Conservation (phyloP, 2,888 invertebrate species). For the Dynastes hyllus region DNA sequence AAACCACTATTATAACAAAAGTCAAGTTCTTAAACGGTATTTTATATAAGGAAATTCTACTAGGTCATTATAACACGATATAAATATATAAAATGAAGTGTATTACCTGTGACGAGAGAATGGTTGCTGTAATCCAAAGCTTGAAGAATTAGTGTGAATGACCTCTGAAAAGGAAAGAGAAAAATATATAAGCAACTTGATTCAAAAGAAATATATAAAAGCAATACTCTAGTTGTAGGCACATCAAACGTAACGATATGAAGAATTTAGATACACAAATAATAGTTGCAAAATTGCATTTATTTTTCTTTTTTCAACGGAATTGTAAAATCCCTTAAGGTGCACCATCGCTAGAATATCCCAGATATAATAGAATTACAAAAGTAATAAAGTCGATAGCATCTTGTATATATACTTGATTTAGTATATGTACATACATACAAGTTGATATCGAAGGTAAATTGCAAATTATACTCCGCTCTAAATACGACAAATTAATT, state of each 20-base stretch:
- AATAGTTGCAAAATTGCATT: no score
- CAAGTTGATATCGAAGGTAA: not conserved
- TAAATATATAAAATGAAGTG: slow-evolving; percentile 1
- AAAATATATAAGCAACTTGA: slow-evolving; percentile 19
- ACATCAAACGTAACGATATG: no score
- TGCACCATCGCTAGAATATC: no score
- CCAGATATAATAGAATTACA: no score
- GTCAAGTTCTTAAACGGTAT: no score
- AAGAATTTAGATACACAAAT: no score
- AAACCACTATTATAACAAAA: no score
- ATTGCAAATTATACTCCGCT: slow-evolving; percentile 8
- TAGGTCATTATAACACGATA: no score
- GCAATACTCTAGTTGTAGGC: not conserved
- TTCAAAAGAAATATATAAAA: slow-evolving; percentile 20
- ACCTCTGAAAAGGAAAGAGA: slow-evolving; percentile 81
- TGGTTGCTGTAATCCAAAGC: slow-evolving; percentile 90
- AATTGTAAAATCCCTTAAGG: no score
- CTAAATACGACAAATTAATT: not conserved
- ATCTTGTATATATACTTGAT: not conserved
- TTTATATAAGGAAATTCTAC: no score
- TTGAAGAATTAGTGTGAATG: slow-evolving; percentile 93
- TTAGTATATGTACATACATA: not conserved
- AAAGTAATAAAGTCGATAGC: no score
- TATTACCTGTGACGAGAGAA: slow-evolving; percentile 73
- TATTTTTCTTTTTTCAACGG: no score